Base-by-base conservation (phyloP, 2,888 invertebrate species). In the Vandiemenella viatica region DNA sequence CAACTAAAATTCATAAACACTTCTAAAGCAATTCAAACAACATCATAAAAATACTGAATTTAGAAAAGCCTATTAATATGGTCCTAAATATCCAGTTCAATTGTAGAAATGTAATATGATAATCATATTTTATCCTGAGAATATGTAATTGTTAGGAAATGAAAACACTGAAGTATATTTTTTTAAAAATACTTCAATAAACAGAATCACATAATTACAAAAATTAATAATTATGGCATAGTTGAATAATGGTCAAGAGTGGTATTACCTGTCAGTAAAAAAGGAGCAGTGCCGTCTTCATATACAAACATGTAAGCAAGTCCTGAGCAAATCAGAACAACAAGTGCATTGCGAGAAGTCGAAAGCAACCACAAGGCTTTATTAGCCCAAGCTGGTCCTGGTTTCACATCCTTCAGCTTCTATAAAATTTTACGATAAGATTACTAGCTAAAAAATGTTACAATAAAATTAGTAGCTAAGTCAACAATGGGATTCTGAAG, bases 331-430 rank as follows among this genome's bases (percentile, higher is more conserved):
- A 76, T 58, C 7, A 90, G 67, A 0, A 91, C 90, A 2, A 90
- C 73, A 45, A 91, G 71, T 0, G 89, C 90, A 63, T 91, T 91
- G 50, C 91, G 73, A 0, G 87, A 83, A 0, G 86, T 88, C 1
- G 85, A 81, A 13, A 84, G 63, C 3, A 88, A 63, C 87, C 89
- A 90, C 17, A 86, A 65, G 4, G 74, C 60, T 60, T 80, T 82
- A 58, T 70, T 71, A 1, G 76, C 40, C 53, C 72, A 67, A 37
- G 63, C 61, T 49, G 61, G 63, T 18, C 66, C 66, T 15, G 47
- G 52, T 38, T 53, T 53, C 17, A 26, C 49, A 19, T 57, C 55
- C 32, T 56, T 58, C 38, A 58, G 15, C 52, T 56, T 55, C 57
- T 58, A 53, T 40, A 48, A 32, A 32, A 32, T 16, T 46, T 4